These are phyloP conservation scores for Cantharis flavilabris DNA, from an alignment of 2,888 invertebrate species.

Conservation along the genomic window DNA sequence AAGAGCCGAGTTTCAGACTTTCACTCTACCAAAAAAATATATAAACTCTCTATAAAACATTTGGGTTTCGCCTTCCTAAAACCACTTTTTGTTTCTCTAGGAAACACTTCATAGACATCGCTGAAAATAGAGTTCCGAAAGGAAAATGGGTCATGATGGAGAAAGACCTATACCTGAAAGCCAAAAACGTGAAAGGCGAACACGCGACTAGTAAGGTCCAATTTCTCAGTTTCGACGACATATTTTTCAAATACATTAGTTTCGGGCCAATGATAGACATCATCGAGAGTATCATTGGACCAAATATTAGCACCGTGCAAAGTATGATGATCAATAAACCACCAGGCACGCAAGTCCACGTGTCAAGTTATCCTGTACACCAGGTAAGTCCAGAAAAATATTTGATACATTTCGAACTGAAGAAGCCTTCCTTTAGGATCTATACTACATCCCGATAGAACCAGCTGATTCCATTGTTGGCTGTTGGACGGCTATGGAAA, in stretches of 20 bases:
- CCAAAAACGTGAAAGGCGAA: conserved; percentile 65
- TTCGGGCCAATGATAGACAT: conserved; percentile 68
- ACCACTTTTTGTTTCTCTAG: conserved; percentile 49
- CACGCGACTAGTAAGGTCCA: conserved; percentile 75
- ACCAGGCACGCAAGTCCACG: conserved; percentile 69
- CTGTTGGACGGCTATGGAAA: conserved; percentile 86
- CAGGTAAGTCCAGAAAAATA: conserved; percentile 59
- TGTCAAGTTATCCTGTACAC: conserved; percentile 70
- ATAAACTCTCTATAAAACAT: too few species aligned
- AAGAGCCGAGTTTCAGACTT: too few species aligned
- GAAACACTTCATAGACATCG: conserved; percentile 71
- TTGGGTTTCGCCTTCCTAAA: too few species aligned
- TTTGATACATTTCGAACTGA: neutral
- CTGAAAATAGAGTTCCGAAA: conserved; percentile 62
- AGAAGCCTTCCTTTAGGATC: conserved; percentile 62
- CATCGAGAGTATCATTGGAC: conserved; percentile 74
- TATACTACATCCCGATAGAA: conserved; percentile 85
- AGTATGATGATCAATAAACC: conserved; percentile 92
- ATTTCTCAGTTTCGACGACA: conserved; percentile 75
- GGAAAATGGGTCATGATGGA: conserved; percentile 65
- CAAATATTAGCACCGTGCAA: conserved; percentile 75
- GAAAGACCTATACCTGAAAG: conserved; percentile 65
- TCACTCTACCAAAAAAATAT: too few species aligned
- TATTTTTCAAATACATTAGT: conserved; percentile 70
- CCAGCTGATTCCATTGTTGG: conserved; percentile 78